These are phyloP conservation scores for Spinibarbus caldwelli DNA, from an alignment of 2,797 vertebrate genomes.

Conservation along the genomic window DNA sequence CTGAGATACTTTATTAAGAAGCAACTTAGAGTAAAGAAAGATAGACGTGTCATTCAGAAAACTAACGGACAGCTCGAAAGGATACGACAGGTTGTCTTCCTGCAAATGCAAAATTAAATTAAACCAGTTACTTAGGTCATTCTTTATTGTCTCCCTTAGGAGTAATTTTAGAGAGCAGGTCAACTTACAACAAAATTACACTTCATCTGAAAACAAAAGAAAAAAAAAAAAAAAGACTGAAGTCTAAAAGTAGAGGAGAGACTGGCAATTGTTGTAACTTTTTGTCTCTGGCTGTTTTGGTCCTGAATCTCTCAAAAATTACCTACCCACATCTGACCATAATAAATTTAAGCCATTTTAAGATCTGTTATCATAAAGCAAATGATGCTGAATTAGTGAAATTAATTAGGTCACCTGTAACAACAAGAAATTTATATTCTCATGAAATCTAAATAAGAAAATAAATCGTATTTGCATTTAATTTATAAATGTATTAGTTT, in stretches of 20 bases:
- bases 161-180: background rate
- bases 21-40: background rate
- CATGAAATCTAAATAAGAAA: too few species aligned
- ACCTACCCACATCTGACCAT: background rate
- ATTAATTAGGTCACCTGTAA: background rate
- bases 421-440: background rate
- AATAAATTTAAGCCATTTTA: background rate
- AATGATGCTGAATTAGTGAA: background rate
- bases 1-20: constrained; percentile 63
- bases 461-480: too few species aligned
- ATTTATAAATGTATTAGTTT: too few species aligned
- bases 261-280: background rate
- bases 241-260: background rate
- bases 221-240: too few species aligned
- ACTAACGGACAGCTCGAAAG: constrained; percentile 58
- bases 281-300: background rate
- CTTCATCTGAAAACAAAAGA: too few species aligned
- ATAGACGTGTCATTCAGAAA: background rate
- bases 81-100: constrained; percentile 77
- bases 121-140: background rate
- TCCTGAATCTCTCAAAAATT: background rate
- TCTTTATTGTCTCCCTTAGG: background rate
- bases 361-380: background rate
- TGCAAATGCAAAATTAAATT: constrained; percentile 57
- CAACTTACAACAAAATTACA: background rate